Evolutionary conservation across 2,113 vertebrate genomes (phyloP).

Genomic region (Sinocyclocheilus anophthalmus): DNA sequence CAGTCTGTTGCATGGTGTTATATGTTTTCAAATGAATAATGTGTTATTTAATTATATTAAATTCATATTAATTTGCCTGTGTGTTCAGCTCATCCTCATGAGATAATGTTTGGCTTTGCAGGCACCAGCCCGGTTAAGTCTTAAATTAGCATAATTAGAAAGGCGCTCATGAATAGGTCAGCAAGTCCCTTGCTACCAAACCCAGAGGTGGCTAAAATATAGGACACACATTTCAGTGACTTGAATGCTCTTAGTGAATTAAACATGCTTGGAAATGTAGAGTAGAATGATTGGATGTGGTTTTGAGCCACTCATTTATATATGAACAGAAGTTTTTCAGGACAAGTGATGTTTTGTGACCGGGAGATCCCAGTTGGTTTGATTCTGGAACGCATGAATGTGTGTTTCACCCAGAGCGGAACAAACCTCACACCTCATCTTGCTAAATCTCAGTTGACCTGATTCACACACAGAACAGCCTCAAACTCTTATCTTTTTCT

Average conservation of each 20-base stretch:
- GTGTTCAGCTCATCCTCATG: background rate
- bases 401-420: background rate
- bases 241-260: background rate
- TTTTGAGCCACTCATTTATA: background rate
- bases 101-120: constrained; percentile 7
- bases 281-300: background rate
- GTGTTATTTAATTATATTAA: constrained; percentile 6
- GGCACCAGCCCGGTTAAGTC: constrained; percentile 17
- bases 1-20: background rate
- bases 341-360: background rate
- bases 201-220: constrained; percentile 34
- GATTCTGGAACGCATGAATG: background rate
- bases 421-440: background rate
- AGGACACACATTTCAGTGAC: constrained; percentile 11
- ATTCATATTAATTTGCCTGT: background rate
- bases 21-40: background rate
- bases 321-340: background rate
- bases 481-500: background rate
- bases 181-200: constrained; percentile 19
- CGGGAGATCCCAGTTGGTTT: background rate
- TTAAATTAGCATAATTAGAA: constrained; percentile 41
- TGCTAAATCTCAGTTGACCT: constrained; percentile 28
- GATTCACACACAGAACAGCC: background rate
- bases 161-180: constrained; percentile 23
- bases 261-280: background rate